Base-by-base conservation (phyloP, 2,888 invertebrate genomes). In the Agrochola lota region DNA sequence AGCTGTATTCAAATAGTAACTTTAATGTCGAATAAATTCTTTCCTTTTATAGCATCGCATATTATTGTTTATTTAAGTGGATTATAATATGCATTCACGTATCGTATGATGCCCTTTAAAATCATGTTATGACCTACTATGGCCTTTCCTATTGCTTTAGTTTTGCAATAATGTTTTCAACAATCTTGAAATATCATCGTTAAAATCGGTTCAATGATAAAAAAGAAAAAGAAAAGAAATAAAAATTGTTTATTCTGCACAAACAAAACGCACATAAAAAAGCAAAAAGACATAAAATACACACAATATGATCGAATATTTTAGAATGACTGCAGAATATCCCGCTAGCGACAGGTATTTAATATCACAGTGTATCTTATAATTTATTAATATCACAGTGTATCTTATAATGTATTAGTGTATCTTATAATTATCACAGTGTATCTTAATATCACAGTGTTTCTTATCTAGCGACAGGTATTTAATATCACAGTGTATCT, bases 401-500 rank as follows among this genome's bases (percentile, higher is more conserved):
- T n/a, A n/a, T n/a, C n/a, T n/a, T n/a, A n/a, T n/a, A n/a, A n/a
- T n/a, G n/a, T n/a, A n/a, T n/a, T n/a, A n/a, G n/a, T n/a, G n/a
- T n/a, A n/a, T n/a, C n/a, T n/a, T n/a, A n/a, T n/a, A n/a, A n/a
- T n/a, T n/a, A n/a, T n/a, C n/a, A n/a, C n/a, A n/a, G n/a, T n/a
- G n/a, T n/a, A n/a, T n/a, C n/a, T n/a, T n/a, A n/a, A n/a, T n/a
- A n/a, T n/a, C n/a, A n/a, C n/a, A n/a, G n/a, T n/a, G n/a, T n/a
- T n/a, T n/a, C n/a, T n/a, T n/a, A n/a, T n/a, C 49, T 64, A 57
- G 26, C 49, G 57, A 72, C 46, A 73, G 71, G 57, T 79, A 80
- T 55, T 59, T 60, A 78, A 79, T 69, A 70, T 71, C 40, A 40
- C 63, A 79, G 11, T 88, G 85, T 85, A 90, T 90, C 90, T 88